Evolutionary conservation across 2,797 vertebrate genomes (phyloP), one percentile per base, ranked within the genome.

Genomic region (Erethizon dorsatum): DNA sequence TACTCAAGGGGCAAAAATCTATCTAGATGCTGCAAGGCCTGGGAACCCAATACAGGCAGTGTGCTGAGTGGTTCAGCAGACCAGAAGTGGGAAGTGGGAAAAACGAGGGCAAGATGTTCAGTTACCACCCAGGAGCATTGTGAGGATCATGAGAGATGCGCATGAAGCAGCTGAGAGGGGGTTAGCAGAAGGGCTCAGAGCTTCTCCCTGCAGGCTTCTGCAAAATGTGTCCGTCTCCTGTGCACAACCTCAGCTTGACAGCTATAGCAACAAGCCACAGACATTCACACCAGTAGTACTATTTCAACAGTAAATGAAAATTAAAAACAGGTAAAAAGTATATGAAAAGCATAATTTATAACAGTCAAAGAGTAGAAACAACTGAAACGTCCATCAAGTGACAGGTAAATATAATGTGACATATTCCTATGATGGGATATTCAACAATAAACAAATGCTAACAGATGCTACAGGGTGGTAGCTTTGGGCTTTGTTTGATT

Each of bases 181-280:
- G 8, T 2, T 11, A 6, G 61, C 26, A 6, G 56, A 15, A 2
- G 0, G 41, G 28, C 75, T 26, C 0, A 1, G 3, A 22, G 11
- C 50, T 8, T 33, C 13, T 54, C 1, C 20, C 52, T 54, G 6
- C 9, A 20, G 15, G 50, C 9, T 69, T 83, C 69, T n/a, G 2
- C 17, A 22, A 80, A 63, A 37, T 8, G 5, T 0, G 1, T 2
- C 7, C 17, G 3, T 3, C 20, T 12, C 11, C 6, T 28, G 0
- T 0, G 15, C 57, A 8, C 2, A 78, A 14, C 12, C 24, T 56
- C 5, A 0, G 5, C 57, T 15, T 22, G 11, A 67, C 45, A 4
- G 5, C 11, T 33, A 1, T 22, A 63, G 2, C 37, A 3, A 14
- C 2, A 77, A 77, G 31, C 8, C n/a, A 6, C 26, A 33, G 54